phyloP scores from a whole-genome alignment of 1,140 invertebrate genomes.

The Plectrocnemia conspersa region DNA sequence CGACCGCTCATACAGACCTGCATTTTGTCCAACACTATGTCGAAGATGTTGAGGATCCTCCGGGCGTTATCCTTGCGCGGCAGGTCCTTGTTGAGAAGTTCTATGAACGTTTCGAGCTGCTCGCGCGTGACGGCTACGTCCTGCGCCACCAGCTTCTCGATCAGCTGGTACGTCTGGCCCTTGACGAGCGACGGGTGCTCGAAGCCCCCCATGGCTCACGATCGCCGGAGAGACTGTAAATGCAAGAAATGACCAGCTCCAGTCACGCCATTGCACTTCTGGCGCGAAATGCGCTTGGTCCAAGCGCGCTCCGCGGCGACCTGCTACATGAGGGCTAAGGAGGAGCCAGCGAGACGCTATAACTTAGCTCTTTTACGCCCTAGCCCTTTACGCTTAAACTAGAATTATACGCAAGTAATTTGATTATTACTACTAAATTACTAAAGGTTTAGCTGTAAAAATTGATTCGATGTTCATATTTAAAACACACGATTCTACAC shows the following conservation, averaged over 20 bases:
- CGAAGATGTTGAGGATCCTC: constrained; percentile 38
- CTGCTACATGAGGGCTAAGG: too few relatives aligned
- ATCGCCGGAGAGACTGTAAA: neutral
- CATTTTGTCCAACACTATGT: constrained; percentile 38
- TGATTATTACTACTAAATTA: too few relatives aligned
- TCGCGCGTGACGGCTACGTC: constrained; percentile 26
- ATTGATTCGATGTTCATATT: too few relatives aligned
- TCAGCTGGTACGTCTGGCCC: constrained; percentile 34
- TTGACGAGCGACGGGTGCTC: constrained; percentile 7
- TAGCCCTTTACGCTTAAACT: too few relatives aligned
- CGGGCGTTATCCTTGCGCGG: constrained; percentile 37
- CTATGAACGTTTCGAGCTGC: constrained; percentile 37
- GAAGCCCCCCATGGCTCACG: neutral
- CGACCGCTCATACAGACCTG: constrained; percentile 36
- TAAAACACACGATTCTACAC: too few relatives aligned
- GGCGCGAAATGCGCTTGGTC: constrained; percentile 19
- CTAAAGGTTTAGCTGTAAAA: too few relatives aligned
- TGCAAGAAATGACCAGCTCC: neutral
- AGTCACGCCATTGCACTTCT: constrained; percentile 8
- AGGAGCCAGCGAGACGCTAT: too few relatives aligned
- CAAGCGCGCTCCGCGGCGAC: too few relatives aligned
- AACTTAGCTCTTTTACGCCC: too few relatives aligned
- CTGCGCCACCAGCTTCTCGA: constrained; percentile 37
- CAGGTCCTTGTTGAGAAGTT: constrained; percentile 38
- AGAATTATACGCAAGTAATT: too few relatives aligned